Percentiles rank a stretch among this genome's conserved stretches.
Conservation (phyloP, 2,797 vertebrate genomes). For the Mycteria americana region DNA sequence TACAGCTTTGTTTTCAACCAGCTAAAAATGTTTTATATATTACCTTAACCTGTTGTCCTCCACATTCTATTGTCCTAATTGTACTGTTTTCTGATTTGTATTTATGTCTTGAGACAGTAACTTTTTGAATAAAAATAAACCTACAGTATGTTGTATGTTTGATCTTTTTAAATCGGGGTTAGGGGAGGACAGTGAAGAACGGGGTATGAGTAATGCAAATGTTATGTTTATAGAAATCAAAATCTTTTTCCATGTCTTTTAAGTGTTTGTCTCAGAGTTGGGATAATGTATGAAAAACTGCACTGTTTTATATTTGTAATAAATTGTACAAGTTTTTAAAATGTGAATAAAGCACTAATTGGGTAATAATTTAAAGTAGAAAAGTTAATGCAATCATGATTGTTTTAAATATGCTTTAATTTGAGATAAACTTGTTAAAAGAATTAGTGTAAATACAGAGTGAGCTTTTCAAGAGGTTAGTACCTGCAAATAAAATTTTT, state of each 20-base stretch:
- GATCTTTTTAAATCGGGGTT: slow-evolving; percentile 79
- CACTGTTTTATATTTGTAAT: slow-evolving; percentile 79
- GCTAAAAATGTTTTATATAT: slow-evolving; percentile 89
- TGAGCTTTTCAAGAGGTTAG: slow-evolving; percentile 67
- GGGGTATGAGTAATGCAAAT: slow-evolving; percentile 74
- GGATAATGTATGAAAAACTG: slow-evolving; percentile 77
- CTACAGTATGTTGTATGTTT: slow-evolving; percentile 89
- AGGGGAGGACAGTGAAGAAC: slow-evolving; percentile 64
- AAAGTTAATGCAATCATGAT: slow-evolving; percentile 71
- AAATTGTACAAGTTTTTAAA: slow-evolving; percentile 78
- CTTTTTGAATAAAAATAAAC: slow-evolving; percentile 99
- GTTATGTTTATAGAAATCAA: slow-evolving; percentile 75
- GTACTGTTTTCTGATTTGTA: slow-evolving; percentile 99
- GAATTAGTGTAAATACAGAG: slow-evolving; percentile 68
- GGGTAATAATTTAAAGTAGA: slow-evolving; percentile 77
- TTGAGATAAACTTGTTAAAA: slow-evolving; percentile 65
- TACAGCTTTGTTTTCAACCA: slow-evolving; percentile 88
- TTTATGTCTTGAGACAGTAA: slow-evolving; percentile 99
- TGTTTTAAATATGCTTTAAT: slow-evolving; percentile 71
- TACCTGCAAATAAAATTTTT: slow-evolving; percentile 71
- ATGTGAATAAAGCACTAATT: slow-evolving; percentile 79
- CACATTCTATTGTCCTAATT: slow-evolving; percentile 98
- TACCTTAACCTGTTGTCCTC: slow-evolving; percentile 94
- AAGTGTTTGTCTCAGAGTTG: slow-evolving; percentile 77
- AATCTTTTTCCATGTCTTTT: slow-evolving; percentile 74